These are phyloP conservation scores for Spea bombifrons DNA, from an alignment of 2,113 vertebrate genomes.

Conservation along the genomic window DNA sequence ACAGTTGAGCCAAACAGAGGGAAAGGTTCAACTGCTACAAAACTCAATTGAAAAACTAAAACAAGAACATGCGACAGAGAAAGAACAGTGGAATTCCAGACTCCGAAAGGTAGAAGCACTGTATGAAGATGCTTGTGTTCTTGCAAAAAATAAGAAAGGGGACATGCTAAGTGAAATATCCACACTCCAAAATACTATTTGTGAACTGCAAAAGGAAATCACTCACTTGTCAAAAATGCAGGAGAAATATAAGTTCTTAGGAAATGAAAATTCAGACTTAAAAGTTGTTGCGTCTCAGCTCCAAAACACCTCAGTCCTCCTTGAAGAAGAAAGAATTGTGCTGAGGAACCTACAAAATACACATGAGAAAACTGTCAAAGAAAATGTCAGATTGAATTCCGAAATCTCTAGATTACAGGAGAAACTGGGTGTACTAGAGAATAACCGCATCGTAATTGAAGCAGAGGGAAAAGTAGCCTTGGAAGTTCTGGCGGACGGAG, in stretches of 20 bases:
- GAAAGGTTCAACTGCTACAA: constrained; percentile 54
- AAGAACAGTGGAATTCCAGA: constrained; percentile 59
- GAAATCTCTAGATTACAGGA: constrained; percentile 60
- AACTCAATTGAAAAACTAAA: constrained; percentile 61
- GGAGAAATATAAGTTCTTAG: constrained; percentile 42
- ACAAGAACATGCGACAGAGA: constrained; percentile 67
- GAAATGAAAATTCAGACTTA: constrained; percentile 51
- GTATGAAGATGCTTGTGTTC: constrained; percentile 56
- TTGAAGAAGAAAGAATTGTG: constrained; percentile 57
- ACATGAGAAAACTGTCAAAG: constrained; percentile 62
- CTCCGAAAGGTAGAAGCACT: constrained; percentile 60
- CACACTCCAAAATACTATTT: constrained; percentile 61
- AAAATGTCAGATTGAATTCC: constrained; percentile 59
- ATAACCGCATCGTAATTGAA: background rate
- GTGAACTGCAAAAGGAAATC: constrained; percentile 58
- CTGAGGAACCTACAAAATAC: constrained; percentile 62
- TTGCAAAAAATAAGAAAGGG: constrained; percentile 59
- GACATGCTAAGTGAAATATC: constrained; percentile 65
- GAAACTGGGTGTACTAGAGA: constrained; percentile 41
- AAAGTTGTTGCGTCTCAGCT: constrained; percentile 51
- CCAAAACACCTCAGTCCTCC: constrained; percentile 38
- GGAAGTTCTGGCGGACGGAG: background rate
- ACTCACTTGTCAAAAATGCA: constrained; percentile 35
- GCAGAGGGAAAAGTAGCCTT: background rate
- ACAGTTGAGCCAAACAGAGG: constrained; percentile 53